These are phyloP conservation scores for Tetheella fluctuosa DNA, from an alignment of 2,888 invertebrate species.

Conservation along the genomic window DNA sequence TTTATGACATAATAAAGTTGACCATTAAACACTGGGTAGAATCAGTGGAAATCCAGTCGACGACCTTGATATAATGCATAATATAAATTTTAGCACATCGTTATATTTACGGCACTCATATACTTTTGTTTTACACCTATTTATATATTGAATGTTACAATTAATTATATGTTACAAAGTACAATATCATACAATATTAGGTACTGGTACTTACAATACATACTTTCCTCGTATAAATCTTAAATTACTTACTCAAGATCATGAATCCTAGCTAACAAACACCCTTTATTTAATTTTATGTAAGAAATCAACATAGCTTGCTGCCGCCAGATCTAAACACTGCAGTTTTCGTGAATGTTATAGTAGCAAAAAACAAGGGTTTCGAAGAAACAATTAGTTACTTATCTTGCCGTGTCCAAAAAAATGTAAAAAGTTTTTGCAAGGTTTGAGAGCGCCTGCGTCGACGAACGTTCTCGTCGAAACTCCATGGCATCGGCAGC, in stretches of 20 bases:
- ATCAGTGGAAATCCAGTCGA: slow-evolving; percentile 18
- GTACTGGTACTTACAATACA: too few relatives aligned
- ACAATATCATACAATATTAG: background rate
- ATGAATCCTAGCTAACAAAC: too few relatives aligned
- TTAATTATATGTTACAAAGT: slow-evolving; percentile 6
- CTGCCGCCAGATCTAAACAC: background rate
- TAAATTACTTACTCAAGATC: too few relatives aligned
- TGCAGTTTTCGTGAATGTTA: background rate
- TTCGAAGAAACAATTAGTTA: slow-evolving; percentile 14
- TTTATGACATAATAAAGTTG: slow-evolving; percentile 18
- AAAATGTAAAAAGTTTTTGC: slow-evolving; percentile 11
- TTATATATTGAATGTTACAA: slow-evolving; percentile 24
- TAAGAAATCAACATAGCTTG: background rate
- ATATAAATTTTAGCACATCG: slow-evolving; percentile 31
- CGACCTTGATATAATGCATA: slow-evolving; percentile 20
- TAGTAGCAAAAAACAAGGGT: slow-evolving; percentile 3
- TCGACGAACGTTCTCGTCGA: slow-evolving; percentile 33
- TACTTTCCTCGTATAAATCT: too few relatives aligned
- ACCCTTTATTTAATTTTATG: background rate
- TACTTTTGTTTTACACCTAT: slow-evolving; percentile 27
- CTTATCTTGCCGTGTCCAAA: slow-evolving; percentile 8
- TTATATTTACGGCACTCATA: slow-evolving; percentile 31
- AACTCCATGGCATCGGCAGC: slow-evolving; percentile 26
- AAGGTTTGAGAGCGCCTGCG: slow-evolving; percentile 27
- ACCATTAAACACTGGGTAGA: slow-evolving; percentile 15